Base-by-base conservation (phyloP, 1,140 invertebrate species). In the Eciton burchellii region DNA sequence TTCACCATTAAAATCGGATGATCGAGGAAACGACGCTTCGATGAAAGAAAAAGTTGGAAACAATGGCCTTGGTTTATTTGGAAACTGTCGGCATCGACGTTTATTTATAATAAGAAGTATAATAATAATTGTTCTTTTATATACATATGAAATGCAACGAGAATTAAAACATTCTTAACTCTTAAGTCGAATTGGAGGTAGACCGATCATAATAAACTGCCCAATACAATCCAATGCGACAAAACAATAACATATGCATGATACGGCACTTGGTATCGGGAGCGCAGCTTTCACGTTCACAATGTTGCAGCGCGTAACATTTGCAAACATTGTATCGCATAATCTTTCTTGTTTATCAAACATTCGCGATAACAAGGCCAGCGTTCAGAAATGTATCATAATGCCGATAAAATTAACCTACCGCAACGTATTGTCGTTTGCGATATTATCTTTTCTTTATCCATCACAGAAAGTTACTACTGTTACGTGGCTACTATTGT, bases 101-200 rank as follows among this genome's bases (percentile, higher is more conserved):
- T 93, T 93, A 91, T 92, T 92, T 91, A 89, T 92, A 90, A 92
- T 93, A 92, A 92, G 93, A 90, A 90, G 90, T 92, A 91, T 92
- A 93, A 93, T 92, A 93, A 93, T 92, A 91, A 92, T 93, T 88
- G 90, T 92, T 90, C 91, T 93, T 93, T 90, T 91, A 92, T 86
- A 88, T 54, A 54, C 89, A 85, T 84, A 86, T 88, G 89, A 89
- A 84, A 84, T 86, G 85, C 91, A 93, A 93, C 91, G 90, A 88
- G 84, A 89, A 89, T 89, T 87, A 88, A 89, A 89, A 88, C 82
- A 84, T 89, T 85, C 79, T 84, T 85, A 86, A 77, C 73, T 87
- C 81, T 86, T 85, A 86, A 77, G 74, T 87, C 88, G 87, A 83
- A 73, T 84, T 68, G 76, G 76, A 63, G 43, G 56, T 70, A 70